Evolutionary conservation across 2,113 vertebrate species (phyloP).

Genomic region (Gadus chalcogrammus): DNA sequence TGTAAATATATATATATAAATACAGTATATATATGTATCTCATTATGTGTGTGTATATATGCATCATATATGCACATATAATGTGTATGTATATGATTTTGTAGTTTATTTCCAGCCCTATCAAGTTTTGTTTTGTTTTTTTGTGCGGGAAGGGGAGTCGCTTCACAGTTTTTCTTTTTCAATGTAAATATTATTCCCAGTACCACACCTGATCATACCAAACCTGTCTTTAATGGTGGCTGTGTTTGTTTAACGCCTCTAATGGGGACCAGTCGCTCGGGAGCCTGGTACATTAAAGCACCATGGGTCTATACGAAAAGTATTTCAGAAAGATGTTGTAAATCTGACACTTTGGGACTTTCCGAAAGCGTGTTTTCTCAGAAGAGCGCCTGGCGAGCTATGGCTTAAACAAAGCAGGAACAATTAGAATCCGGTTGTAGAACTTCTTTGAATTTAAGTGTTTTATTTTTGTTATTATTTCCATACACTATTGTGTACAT

Average conservation of each 20-base stretch:
- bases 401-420: conserved; percentile 4
- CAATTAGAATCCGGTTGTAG: conserved; percentile 18
- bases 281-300: not conserved
- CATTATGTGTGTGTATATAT: conserved; percentile 73
- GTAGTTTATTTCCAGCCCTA: conserved; percentile 60
- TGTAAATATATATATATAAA: conserved; percentile 73
- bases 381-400: not conserved
- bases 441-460: not conserved
- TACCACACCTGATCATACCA: conserved; percentile 29
- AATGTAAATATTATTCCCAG: conserved; percentile 47
- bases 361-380: conserved; percentile 2
- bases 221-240: conserved; percentile 10
- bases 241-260: conserved; percentile 11
- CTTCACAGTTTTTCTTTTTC: conserved; percentile 35
- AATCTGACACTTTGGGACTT: not conserved
- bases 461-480: conserved; percentile 2
- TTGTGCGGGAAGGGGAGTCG: conserved; percentile 12
- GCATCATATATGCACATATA: conserved; percentile 80
- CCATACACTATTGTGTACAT: conserved; percentile 2
- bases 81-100: conserved; percentile 81
- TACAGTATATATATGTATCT: conserved; percentile 80
- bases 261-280: not conserved
- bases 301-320: no score
- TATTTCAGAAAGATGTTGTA: no score
- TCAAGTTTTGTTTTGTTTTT: conserved; percentile 37